Conservation (phyloP, 2,888 invertebrate species). For the Carcina quercana region DNA sequence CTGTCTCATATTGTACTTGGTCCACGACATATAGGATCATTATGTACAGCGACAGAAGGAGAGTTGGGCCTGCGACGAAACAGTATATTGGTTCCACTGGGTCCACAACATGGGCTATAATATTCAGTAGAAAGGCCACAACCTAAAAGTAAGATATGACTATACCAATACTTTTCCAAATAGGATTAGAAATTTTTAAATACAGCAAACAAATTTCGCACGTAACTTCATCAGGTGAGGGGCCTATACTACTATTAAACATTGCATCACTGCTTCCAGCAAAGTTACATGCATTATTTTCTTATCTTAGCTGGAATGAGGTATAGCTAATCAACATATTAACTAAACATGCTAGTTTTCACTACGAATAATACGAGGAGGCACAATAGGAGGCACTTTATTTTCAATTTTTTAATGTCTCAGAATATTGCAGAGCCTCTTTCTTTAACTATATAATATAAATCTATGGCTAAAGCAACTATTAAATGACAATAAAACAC, state of each 20-base stretch:
- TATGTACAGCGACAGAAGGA: slow-evolving; percentile 49
- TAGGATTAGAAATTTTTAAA: background rate
- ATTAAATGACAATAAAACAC: slow-evolving; percentile 51
- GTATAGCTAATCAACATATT: too few relatives aligned
- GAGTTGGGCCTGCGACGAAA: slow-evolving; percentile 54
- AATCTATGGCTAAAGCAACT: slow-evolving; percentile 46
- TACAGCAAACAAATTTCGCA: background rate
- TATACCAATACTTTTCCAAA: slow-evolving; percentile 7
- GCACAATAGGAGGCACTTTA: too few relatives aligned
- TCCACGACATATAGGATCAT: slow-evolving; percentile 61
- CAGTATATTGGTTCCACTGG: slow-evolving; percentile 48
- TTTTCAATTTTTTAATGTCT: too few relatives aligned
- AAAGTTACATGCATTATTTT: too few relatives aligned
- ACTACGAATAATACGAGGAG: too few relatives aligned
- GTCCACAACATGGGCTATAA: slow-evolving; percentile 55
- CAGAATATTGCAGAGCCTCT: slow-evolving; percentile 37
- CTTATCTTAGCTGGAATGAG: too few relatives aligned
- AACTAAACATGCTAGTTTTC: too few relatives aligned
- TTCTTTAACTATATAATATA: slow-evolving; percentile 46
- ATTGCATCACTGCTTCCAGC: too few relatives aligned
- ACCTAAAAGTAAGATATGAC: slow-evolving; percentile 57
- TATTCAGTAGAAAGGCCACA: slow-evolving; percentile 59
- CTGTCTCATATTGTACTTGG: slow-evolving; percentile 57
- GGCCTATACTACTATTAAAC: too few relatives aligned
- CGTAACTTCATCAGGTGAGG: background rate